These are phyloP conservation scores for Poeciliopsis turneri DNA, from an alignment of 2,797 vertebrate species.

Conservation along the genomic window DNA sequence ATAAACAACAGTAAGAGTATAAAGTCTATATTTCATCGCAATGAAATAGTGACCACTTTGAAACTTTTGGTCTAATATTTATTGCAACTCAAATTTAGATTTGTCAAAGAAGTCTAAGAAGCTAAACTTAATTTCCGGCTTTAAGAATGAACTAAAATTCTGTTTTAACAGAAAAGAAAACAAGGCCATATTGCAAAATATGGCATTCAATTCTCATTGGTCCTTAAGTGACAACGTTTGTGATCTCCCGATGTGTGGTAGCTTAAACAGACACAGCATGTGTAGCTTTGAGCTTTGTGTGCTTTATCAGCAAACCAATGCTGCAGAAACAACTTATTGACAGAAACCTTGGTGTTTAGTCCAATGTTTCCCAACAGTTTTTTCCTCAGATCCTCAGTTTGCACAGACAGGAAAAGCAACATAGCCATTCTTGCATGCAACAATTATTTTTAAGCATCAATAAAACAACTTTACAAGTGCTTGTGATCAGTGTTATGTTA, in stretches of 20 bases:
- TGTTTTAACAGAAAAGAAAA: not conserved
- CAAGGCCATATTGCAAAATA: not conserved
- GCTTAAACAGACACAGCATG: not conserved
- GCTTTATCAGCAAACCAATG: not conserved
- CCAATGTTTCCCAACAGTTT: not conserved
- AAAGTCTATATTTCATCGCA: not conserved
- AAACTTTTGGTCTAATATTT: not conserved
- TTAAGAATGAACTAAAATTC: not conserved
- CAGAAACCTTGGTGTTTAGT: not conserved
- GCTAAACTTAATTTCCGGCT: not conserved
- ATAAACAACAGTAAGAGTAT: not conserved
- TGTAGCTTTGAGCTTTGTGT: not conserved
- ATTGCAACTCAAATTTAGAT: not conserved
- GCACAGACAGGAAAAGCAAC: not conserved
- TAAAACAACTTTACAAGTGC: not conserved
- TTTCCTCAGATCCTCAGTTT: not conserved
- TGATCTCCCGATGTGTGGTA: not conserved
- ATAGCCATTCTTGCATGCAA: not conserved
- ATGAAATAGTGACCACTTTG: not conserved
- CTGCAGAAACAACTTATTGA: not conserved
- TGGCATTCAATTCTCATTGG: not conserved
- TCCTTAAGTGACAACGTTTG: not conserved
- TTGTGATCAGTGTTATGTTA: slow-evolving; percentile 30
- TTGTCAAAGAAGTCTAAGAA: not conserved
- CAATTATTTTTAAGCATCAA: not conserved